Percentiles rank a stretch among this genome's conserved stretches.
Evolutionary conservation across 1,140 invertebrate genomes (phyloP).

Genomic region (Paraescarpia echinospica): DNA sequence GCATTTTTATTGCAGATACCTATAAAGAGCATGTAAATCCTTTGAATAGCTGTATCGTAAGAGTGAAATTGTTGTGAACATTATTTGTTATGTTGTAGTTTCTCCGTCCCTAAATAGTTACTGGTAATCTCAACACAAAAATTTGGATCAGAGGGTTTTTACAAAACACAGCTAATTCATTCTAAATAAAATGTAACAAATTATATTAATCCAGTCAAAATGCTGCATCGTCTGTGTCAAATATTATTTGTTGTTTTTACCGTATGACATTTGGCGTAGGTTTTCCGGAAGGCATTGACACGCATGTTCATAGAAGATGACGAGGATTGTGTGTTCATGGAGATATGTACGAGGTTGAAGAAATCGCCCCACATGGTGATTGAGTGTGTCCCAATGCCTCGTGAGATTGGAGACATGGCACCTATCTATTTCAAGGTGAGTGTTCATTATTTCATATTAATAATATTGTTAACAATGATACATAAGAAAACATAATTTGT

Average conservation of each 20-base stretch:
- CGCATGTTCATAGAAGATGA: conserved; percentile 72
- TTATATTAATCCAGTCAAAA: too few relatives aligned
- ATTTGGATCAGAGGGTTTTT: too few relatives aligned
- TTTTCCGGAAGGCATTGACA: conserved; percentile 74
- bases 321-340: conserved; percentile 88
- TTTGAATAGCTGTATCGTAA: too few relatives aligned
- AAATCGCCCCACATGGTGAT: conserved; percentile 82
- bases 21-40: too few relatives aligned
- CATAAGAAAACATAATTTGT: not conserved
- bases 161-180: too few relatives aligned
- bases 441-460: conserved; percentile 3
- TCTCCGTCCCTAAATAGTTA: too few relatives aligned
- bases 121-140: too few relatives aligned
- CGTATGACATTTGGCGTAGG: conserved; percentile 50
- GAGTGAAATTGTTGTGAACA: too few relatives aligned
- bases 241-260: not conserved
- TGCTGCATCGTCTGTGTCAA: too few relatives aligned
- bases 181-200: too few relatives aligned
- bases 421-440: conserved; percentile 91
- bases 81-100: too few relatives aligned
- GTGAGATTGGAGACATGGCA: conserved; percentile 78
- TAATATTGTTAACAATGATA: not conserved
- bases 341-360: conserved; percentile 76
- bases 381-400: conserved; percentile 84
- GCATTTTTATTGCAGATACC: too few relatives aligned